Evolutionary conservation across 2,797 vertebrate genomes (phyloP), one percentile per base, ranked within the genome.

Genomic region (Hephaestus fuliginosus): DNA sequence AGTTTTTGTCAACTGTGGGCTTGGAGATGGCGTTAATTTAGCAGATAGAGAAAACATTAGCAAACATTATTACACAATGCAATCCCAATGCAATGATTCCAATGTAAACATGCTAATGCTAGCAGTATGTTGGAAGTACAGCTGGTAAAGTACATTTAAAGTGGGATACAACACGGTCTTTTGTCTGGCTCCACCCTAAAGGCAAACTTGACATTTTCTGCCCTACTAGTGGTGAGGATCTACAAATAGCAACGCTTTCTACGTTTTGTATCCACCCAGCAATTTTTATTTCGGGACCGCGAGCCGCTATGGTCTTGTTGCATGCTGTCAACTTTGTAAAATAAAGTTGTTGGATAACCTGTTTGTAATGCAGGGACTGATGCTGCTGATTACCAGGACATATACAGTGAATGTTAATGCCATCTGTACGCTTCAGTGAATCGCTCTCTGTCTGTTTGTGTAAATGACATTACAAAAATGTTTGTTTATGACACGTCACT

Each of bases 341-440:
- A 60, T 74, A 69, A 62, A 62, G 48, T 77, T 83, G 67, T 74
- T 57, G n/a, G 76, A 28, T 5, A 62, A n/a, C 66, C 72, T 82
- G 36, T 78, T 88, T 89, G 43, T 72, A 64, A 82, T 86, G 82
- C 82, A 65, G 74, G 30, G 49, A 57, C 53, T 62, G 70, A 60
- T 1, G 12, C 76, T 36, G 63, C 22, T n/a, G 58, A 43, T 79
- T 67, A 63, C 68, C 36, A 25, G 43, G 78, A 72, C 68, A 67
- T 82, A 85, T 74, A 82, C 55, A 82, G 76, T 64, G 85, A 89
- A 88, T 90, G 51, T 79, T 84, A 81, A 84, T 86, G 66, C 25
- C 1, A 5, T 61, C 71, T 80, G 67, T 56, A 48, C 1, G 46
- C 72, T 43, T 82, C 74, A 77, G 17, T 52, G 63, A 79, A n/a